phyloP scores from a whole-genome alignment of 2,888 invertebrate species.

The Clostera curtula region DNA sequence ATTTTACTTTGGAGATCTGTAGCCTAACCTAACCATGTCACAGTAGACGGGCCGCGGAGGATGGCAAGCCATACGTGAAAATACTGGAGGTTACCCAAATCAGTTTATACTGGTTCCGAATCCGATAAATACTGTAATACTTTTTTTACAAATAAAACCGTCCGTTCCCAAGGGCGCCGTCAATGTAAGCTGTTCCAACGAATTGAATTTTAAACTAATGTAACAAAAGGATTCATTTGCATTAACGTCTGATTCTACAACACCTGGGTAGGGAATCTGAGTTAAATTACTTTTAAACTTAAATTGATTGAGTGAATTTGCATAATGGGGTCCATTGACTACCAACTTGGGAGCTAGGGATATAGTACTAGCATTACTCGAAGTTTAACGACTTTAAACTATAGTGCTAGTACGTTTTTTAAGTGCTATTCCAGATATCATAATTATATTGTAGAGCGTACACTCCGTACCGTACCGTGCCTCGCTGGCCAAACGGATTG shows the following conservation, averaged over 20 bases:
- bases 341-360: conserved; percentile 13
- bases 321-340: conserved; percentile 27
- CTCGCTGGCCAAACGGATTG: too few species aligned
- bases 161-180: neutral
- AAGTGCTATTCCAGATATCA: too few species aligned
- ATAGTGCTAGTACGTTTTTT: neutral
- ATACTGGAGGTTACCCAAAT: too few species aligned
- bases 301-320: conserved; percentile 36
- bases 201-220: conserved; percentile 6
- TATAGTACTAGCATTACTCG: too few species aligned
- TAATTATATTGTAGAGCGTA: too few species aligned
- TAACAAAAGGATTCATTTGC: conserved; percentile 16
- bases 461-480: too few species aligned
- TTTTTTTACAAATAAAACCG: neutral
- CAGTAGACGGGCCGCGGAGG: too few species aligned
- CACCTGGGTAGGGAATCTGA: conserved; percentile 31
- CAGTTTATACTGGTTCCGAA: too few species aligned
- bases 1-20: too few species aligned
- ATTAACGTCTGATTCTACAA: conserved; percentile 13
- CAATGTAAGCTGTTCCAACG: neutral
- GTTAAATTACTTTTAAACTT: conserved; percentile 38
- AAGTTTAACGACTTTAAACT: conserved; percentile 6
- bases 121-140: neutral
- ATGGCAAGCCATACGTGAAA: too few species aligned
- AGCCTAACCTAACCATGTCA: too few species aligned